These are phyloP conservation scores for Mnemiopsis leidyi DNA, from an alignment of 37 sponge, comb jelly and placozoan genomes.

Conservation along the genomic window DNA sequence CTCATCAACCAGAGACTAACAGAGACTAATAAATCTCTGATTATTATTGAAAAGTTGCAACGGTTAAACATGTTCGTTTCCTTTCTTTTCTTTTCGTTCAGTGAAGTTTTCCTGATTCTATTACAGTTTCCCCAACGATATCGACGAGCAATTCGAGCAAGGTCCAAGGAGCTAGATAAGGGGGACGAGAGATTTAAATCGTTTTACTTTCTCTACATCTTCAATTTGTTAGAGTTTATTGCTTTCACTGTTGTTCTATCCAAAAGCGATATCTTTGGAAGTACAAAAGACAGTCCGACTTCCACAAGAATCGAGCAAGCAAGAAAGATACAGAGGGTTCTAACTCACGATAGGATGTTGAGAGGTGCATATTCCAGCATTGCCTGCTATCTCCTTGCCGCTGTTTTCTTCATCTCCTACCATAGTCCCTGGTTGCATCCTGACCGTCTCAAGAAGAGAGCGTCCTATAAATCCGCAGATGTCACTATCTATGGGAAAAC, in stretches of 20 bases:
- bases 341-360: background rate
- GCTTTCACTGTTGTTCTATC: background rate
- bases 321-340: background rate
- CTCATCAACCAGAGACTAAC: background rate
- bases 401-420: background rate
- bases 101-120: slow-evolving; percentile 35
- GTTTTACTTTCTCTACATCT: background rate
- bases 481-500: background rate
- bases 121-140: slow-evolving; percentile 39
- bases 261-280: background rate
- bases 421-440: slow-evolving; percentile 30
- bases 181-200: slow-evolving; percentile 14
- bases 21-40: background rate
- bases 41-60: background rate
- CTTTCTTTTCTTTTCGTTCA: slow-evolving; percentile 33
- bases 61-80: slow-evolving; percentile 29
- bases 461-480: background rate
- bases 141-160: slow-evolving; percentile 1
- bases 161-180: background rate
- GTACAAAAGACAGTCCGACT: background rate
- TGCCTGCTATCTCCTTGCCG: background rate
- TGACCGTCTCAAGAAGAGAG: slow-evolving; percentile 4
- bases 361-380: background rate
- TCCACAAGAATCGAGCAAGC: background rate
- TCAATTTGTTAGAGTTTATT: background rate